These are phyloP conservation scores for Hemicrepidius hirtus DNA, from an alignment of 2,888 invertebrate genomes.

Conservation along the genomic window DNA sequence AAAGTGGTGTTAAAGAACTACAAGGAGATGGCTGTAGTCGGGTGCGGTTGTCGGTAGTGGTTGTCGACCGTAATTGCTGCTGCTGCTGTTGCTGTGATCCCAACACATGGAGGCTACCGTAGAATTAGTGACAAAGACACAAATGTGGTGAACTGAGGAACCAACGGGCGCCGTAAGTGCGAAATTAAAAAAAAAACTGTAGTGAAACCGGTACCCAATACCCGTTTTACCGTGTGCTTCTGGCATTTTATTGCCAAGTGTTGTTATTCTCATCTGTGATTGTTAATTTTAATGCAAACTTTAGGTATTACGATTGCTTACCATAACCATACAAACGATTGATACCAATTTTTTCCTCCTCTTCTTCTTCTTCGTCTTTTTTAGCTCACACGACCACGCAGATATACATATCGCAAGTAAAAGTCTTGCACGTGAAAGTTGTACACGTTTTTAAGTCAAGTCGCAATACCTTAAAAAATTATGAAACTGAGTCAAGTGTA, in stretches of 20 bases:
- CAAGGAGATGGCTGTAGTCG: slow-evolving; percentile 98
- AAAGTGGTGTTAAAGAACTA: slow-evolving; percentile 99
- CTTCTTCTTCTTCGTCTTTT: slow-evolving; percentile 8
- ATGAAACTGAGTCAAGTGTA: slow-evolving; percentile 66
- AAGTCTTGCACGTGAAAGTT: slow-evolving; percentile 32
- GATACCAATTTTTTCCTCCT: no score
- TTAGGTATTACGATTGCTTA: slow-evolving; percentile 54
- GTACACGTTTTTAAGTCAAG: slow-evolving; percentile 36
- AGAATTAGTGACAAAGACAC: slow-evolving; percentile 43
- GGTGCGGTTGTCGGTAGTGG: slow-evolving; percentile 95
- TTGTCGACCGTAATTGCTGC: slow-evolving; percentile 35
- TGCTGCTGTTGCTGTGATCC: slow-evolving; percentile 52
- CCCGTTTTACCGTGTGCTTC: slow-evolving; percentile 50
- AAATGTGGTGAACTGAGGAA: slow-evolving; percentile 36
- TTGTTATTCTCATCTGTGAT: slow-evolving; percentile 58
- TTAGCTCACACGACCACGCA: slow-evolving; percentile 6
- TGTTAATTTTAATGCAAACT: slow-evolving; percentile 59
- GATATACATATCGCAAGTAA: slow-evolving; percentile 9
- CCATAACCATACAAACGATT: slow-evolving; percentile 31
- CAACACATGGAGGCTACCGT: slow-evolving; percentile 55
- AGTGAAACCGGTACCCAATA: slow-evolving; percentile 46
- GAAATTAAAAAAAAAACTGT: slow-evolving; percentile 48
- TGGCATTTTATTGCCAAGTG: slow-evolving; percentile 50
- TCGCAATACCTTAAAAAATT: slow-evolving; percentile 53
- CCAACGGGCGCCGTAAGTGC: slow-evolving; percentile 41